Percentiles rank a stretch among this genome's conserved stretches.
phyloP scores from a whole-genome alignment of 2,888 invertebrate species.

The Labia minor region DNA sequence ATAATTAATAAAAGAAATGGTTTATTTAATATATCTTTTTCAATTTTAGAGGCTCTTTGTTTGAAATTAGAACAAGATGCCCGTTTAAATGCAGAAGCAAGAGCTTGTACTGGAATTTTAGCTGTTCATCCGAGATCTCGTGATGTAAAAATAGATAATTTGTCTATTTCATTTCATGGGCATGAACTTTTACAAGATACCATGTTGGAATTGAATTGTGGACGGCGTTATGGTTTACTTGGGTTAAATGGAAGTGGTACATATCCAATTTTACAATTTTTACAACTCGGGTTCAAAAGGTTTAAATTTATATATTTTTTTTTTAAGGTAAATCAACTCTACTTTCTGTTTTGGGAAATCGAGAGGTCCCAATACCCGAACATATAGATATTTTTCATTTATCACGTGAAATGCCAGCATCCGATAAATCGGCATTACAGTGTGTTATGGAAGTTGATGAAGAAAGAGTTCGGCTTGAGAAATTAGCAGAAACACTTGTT shows the following conservation, averaged over 20 bases:
- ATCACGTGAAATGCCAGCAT: conserved; percentile 96
- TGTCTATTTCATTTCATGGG: conserved; percentile 97
- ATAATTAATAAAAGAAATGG: no score
- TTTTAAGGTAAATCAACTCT: conserved; percentile 79
- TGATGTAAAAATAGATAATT: conserved; percentile 91
- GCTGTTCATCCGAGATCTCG: conserved; percentile 92
- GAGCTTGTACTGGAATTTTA: conserved; percentile 88
- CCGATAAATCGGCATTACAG: conserved; percentile 86
- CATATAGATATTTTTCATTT: conserved; percentile 97
- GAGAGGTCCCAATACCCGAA: conserved; percentile 91
- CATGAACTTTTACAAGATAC: conserved; percentile 93
- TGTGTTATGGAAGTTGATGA: conserved; percentile 98
- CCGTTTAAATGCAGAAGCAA: conserved; percentile 81
- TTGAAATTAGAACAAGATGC: conserved; percentile 82
- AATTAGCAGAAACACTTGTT: conserved; percentile 79
- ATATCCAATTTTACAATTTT: conserved; percentile 30
- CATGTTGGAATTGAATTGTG: conserved; percentile 91
- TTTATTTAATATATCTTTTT: conserved; percentile 9
- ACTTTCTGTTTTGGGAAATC: conserved; percentile 78
- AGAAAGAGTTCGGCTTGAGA: conserved; percentile 81
- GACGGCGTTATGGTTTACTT: conserved; percentile 89
- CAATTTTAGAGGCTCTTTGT: conserved; percentile 63
- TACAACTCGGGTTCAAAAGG: neutral
- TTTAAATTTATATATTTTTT: neutral
- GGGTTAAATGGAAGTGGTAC: conserved; percentile 94